Evolutionary conservation across 2,888 invertebrate species (phyloP), one percentile per base, ranked within the genome.

Genomic region (Sericinus montela): DNA sequence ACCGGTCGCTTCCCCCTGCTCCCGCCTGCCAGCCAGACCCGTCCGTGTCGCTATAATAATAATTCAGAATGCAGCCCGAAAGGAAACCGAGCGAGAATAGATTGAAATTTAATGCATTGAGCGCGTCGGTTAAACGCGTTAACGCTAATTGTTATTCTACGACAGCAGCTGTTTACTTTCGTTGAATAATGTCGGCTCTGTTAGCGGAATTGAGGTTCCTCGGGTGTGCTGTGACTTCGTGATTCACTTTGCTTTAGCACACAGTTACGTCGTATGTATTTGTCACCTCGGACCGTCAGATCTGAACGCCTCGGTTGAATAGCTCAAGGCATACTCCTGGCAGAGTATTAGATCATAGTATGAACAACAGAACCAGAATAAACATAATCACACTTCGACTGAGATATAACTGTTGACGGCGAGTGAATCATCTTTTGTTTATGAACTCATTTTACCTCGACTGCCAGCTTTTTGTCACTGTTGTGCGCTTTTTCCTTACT

Each of bases 131-230:
- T 68, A 62, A 73, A 75, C 75, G 73, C 74, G 75, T 70, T 77
- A 71, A 63, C 59, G 65, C 72, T 84, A 79, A 84, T 81, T 85
- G 75, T 80, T 82, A 86, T 84, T 84, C 81, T 71, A 79, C 76
- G 77, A 69, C 73, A 74, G 80, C 74, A 73, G 75, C 77, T 82
- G 80, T 82, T 87, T 84, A 85, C 85, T 87, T 87, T 86, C 85
- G 74, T 77, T 85, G 83, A 85, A 71, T 65, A 49, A 61, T 76
- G 75, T 72, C 67, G 67, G 64, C 61, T 54, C 68, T 69, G 67
- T 72, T 74, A 77, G 68, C 69, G 73, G 75, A 81, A 75, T 75
- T 60, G 70, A 71, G 69, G 69, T 62, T 60, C 63, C 58, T 58
- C 67, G 65, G 69, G 67, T 69, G 69, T 68, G 60, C 46, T 40